Evolutionary conservation across 2,888 invertebrate species (phyloP).

Genomic region (Leucophenga montana): DNA sequence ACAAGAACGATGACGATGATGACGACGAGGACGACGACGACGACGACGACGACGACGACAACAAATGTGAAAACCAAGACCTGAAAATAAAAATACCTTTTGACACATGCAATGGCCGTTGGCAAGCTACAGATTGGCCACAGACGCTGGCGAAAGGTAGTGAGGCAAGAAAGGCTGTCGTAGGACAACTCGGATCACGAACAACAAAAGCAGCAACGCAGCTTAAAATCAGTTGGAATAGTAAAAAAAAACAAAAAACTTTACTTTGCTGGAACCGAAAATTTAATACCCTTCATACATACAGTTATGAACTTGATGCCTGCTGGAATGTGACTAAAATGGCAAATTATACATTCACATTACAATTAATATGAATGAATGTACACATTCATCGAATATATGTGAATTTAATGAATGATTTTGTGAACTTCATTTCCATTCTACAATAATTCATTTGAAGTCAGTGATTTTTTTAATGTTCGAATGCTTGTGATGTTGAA

Average conservation of each 20-base stretch:
- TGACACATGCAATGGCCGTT: slow-evolving; percentile 60
- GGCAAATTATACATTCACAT: too few species aligned
- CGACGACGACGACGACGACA: slow-evolving; percentile 17
- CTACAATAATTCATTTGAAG: too few species aligned
- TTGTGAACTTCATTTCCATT: too few species aligned
- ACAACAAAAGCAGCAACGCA: slow-evolving; percentile 27
- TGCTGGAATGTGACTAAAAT: too few species aligned
- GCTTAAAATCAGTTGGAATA: slow-evolving; percentile 56
- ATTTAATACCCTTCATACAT: not conserved
- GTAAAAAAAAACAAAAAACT: slow-evolving; percentile 41
- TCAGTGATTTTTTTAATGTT: too few species aligned
- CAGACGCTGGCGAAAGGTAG: slow-evolving; percentile 14
- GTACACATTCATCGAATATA: too few species aligned
- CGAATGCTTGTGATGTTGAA: too few species aligned
- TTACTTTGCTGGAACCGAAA: slow-evolving; percentile 20
- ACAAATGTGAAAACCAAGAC: slow-evolving; percentile 52
- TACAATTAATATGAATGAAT: too few species aligned
- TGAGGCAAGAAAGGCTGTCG: not conserved
- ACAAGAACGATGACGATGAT: slow-evolving; percentile 34
- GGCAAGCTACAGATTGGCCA: slow-evolving; percentile 17
- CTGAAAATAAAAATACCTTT: slow-evolving; percentile 66
- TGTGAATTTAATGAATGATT: too few species aligned
- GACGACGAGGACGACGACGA: slow-evolving; percentile 51
- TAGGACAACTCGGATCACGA: not conserved
- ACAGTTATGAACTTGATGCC: too few species aligned